Base-by-base conservation (phyloP, 2,888 invertebrate species). In the Blomia tropicalis region DNA sequence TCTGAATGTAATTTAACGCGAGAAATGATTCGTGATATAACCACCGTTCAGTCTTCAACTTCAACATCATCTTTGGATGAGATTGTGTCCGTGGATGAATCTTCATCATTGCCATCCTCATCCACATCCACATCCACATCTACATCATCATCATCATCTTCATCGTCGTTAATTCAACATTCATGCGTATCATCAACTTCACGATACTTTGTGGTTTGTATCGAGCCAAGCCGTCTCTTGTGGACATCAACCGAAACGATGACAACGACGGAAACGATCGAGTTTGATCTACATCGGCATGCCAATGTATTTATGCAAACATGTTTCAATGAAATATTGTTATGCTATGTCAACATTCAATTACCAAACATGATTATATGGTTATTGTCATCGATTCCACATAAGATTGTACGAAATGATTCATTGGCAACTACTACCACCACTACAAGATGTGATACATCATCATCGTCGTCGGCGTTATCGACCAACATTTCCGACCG, bases 281-380 rank as follows among this genome's bases (percentile, higher is more conserved):
- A 47, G 51, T 47, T 47, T 31, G 7, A 56, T 36, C 23, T 19
- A 11, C 2, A 4, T 56, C 56, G 23, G 11, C 56, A 56, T 19
- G 11, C 14, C 23, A 3, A 25, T 25, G 14, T 14, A 17, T 4
- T 3, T 3, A 56, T 56, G 56, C 3, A 36, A 36, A n/a, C 43
- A 14, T 23, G 3, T 17, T 43, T 43, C 22, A n/a, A 11, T 36
- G 5, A 51, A 14, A 36, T 59, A 27, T 22, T 19, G 19, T 54
- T 60, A 3, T 51, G 59, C 4, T 60, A 60, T 27, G 51, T 60
- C 5, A 51, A 54, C n/a, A n/a, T 14, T 25, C 59, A 60, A 36
- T 14, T 60, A 27, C 60, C 60, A 19, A 60, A 61, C 19, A 36
- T 60, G n/a, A 54, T 60, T 29, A 53, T 51, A 2, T 60, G 60